phyloP scores from a whole-genome alignment of 1,140 invertebrate species.

The Kradibia gibbosae region DNA sequence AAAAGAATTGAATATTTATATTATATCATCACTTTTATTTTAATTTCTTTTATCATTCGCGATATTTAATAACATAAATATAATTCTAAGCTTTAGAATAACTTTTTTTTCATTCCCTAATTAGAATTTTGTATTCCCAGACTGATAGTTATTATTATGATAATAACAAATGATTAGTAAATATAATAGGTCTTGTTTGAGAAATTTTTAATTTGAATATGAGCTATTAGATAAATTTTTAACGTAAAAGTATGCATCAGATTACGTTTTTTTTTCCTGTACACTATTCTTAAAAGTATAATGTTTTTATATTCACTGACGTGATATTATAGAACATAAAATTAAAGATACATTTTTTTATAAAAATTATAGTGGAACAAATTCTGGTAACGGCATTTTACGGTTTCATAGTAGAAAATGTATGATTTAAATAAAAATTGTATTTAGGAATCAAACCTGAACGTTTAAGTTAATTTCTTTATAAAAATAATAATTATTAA shows the following conservation, averaged over 20 bases:
- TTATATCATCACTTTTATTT: no score
- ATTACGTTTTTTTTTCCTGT: not conserved
- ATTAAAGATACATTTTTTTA: not conserved
- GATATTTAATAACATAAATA: not conserved
- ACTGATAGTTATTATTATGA: not conserved
- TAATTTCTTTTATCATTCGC: no score
- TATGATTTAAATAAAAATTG: not conserved
- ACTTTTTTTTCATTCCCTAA: not conserved
- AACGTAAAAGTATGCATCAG: not conserved
- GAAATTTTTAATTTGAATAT: not conserved
- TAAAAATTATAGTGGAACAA: not conserved
- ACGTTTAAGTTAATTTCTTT: not conserved
- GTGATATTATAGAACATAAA: not conserved
- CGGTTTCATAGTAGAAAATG: not conserved
- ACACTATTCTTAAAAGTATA: not conserved
- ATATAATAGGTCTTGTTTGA: not conserved
- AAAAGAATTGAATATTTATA: not conserved
- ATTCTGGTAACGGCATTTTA: not conserved
- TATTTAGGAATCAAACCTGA: not conserved
- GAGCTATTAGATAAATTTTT: not conserved
- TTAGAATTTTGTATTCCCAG: not conserved
- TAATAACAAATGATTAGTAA: not conserved
- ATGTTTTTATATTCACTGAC: not conserved
- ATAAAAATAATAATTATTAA: no score
- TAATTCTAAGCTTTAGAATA: not conserved